Conservation (phyloP, 2,797 vertebrate genomes). For the Gymnoscopelus braueri region DNA sequence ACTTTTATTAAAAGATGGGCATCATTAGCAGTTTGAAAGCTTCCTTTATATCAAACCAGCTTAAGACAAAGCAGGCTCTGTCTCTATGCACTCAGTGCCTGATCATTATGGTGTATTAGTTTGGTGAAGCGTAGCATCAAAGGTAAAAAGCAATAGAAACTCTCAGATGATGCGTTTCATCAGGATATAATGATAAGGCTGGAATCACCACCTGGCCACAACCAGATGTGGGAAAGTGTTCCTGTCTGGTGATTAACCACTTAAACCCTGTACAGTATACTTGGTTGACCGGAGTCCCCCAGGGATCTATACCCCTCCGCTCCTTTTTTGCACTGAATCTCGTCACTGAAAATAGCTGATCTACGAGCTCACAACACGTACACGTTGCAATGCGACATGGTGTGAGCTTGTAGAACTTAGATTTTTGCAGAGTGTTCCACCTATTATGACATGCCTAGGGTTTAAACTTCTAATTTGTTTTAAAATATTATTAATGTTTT, state of each 20-base stretch:
- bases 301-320: too few relatives aligned
- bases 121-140: slow-evolving; percentile 20
- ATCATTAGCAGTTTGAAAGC: slow-evolving; percentile 58
- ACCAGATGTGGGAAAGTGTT: not conserved
- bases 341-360: too few relatives aligned
- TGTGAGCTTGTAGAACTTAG: too few relatives aligned
- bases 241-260: not conserved
- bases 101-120: slow-evolving; percentile 36
- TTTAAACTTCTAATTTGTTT: too few relatives aligned
- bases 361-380: too few relatives aligned
- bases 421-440: too few relatives aligned
- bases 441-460: too few relatives aligned
- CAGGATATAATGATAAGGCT: not conserved
- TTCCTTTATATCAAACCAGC: slow-evolving; percentile 54
- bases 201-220: not conserved
- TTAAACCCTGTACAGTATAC: too few relatives aligned
- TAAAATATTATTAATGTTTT: too few relatives aligned
- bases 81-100: slow-evolving; percentile 29
- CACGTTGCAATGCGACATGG: too few relatives aligned
- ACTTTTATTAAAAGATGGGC: slow-evolving; percentile 54
- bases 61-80: slow-evolving; percentile 43
- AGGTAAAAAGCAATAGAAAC: slow-evolving; percentile 12
- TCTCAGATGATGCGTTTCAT: slow-evolving; percentile 15
- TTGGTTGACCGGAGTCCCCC: too few relatives aligned
- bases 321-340: too few relatives aligned